Evolutionary conservation across 2,888 invertebrate genomes (phyloP), one percentile per base, ranked within the genome.

Genomic region (Cerceris rybyensis): DNA sequence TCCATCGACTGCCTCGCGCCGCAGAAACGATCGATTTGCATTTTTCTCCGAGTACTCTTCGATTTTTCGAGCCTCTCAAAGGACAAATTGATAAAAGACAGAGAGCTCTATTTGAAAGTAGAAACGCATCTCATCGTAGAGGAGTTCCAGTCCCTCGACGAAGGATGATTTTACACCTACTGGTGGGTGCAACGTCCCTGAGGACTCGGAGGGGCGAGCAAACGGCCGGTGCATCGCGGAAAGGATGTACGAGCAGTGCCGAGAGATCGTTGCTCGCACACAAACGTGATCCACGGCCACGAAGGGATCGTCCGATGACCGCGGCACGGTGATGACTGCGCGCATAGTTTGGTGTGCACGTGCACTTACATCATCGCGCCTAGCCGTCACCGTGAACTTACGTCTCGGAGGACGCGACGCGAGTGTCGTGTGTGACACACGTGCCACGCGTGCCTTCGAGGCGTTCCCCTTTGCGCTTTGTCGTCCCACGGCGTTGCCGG

Each of bases 281-380:
- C 28, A 28, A 28, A 28, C 28, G 28, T 28, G 28, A 28, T 28
- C 28, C 28, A 28, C 28, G 28, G 28, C 28, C 28, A 4, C 28
- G 28, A 28, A 28, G 54, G 65, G 46, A 58, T 64, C 74, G 63
- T 75, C 76, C 11, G 49, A 64, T 57, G 70, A 63, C 55, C 69
- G 65, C 7, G 63, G 42, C 69, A 61, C 7, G 63, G 42, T 42
- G 82, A 81, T 84, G 85, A 85, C 84, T 76, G 70, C 41, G 83
- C 84, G 85, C 84, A 84, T 84, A 85, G 85, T 81, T 85, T 61
- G 64, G 70, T 71, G 63, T 66, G 63, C 78, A 61, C 72, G 77
- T 43, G 74, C 73, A 66, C 75, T 71, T 76, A 64, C 79, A 67
- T 75, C 78, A 74, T 74, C 74, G 74, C 66, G 58, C 64, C 6